Conservation (phyloP, 2,113 vertebrate genomes). For the Clarias magur region DNA sequence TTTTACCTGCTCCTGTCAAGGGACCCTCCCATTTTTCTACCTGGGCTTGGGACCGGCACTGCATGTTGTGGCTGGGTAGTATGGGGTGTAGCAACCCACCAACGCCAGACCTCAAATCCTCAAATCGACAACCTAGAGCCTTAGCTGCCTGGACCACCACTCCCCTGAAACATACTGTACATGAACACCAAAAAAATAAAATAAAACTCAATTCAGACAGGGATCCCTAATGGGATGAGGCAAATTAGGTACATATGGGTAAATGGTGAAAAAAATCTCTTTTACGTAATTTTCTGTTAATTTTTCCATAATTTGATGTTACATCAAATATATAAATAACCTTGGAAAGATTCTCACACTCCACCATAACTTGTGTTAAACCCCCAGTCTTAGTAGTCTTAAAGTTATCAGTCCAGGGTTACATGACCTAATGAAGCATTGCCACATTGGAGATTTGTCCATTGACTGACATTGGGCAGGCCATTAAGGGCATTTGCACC, state of each 20-base stretch:
- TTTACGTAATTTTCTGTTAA: background rate
- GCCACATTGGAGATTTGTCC: conserved; percentile 64
- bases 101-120: no score
- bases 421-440: conserved; percentile 77
- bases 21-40: no score
- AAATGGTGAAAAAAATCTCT: background rate
- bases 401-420: conserved; percentile 65
- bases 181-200: background rate
- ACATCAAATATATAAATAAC: background rate
- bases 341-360: background rate
- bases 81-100: no score
- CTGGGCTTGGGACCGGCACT: no score
- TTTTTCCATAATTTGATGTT: background rate
- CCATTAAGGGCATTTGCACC: conserved; percentile 69
- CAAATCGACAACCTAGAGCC: no score
- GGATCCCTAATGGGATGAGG: no score
- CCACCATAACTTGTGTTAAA: background rate
- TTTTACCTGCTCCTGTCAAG: no score
- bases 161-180: no score
- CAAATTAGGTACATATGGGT: no score
- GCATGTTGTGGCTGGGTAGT: no score
- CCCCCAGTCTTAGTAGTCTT: conserved; percentile 52
- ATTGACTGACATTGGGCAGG: conserved; percentile 59
- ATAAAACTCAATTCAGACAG: background rate
- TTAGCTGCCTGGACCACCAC: no score